Percentiles rank a stretch among this genome's conserved stretches.
phyloP scores from a whole-genome alignment of 1,140 invertebrate species.

The Linepithema humile region DNA sequence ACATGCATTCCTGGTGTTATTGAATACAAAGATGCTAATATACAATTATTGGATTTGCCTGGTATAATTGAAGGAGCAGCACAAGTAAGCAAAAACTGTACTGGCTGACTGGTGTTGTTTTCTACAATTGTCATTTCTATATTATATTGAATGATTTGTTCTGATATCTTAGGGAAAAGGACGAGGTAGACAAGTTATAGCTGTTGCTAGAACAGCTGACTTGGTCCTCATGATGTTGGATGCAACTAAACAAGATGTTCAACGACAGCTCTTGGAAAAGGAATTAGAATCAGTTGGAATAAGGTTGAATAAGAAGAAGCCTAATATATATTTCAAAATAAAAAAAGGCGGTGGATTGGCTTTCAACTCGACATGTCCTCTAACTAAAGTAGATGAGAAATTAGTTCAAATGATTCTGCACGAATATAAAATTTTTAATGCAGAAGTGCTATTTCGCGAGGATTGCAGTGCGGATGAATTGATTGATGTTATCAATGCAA shows the following conservation, averaged over 20 bases:
- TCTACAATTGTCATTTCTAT: background rate
- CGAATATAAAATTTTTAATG: slow-evolving; percentile 99
- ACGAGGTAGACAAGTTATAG: slow-evolving; percentile 92
- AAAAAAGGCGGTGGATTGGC: slow-evolving; percentile 99
- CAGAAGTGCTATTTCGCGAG: slow-evolving; percentile 98
- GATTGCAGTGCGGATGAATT: slow-evolving; percentile 98
- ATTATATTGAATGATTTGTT: background rate
- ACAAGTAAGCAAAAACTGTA: slow-evolving; percentile 85
- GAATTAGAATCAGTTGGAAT: slow-evolving; percentile 99
- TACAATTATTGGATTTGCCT: slow-evolving; percentile 98
- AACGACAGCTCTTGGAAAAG: slow-evolving; percentile 94
- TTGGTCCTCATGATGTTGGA: slow-evolving; percentile 99
- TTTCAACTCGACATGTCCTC: slow-evolving; percentile 98
- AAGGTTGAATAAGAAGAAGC: slow-evolving; percentile 95
- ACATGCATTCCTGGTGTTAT: slow-evolving; percentile 99
- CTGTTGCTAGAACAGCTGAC: slow-evolving; percentile 98
- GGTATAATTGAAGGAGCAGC: slow-evolving; percentile 99
- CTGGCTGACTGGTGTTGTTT: background rate
- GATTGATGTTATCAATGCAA: slow-evolving; percentile 99
- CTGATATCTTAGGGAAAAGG: slow-evolving; percentile 78
- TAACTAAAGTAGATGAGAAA: slow-evolving; percentile 98
- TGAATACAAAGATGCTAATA: slow-evolving; percentile 99
- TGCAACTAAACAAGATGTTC: slow-evolving; percentile 98
- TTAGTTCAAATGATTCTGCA: slow-evolving; percentile 99
- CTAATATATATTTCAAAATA: slow-evolving; percentile 99